Evolutionary conservation across 2,888 invertebrate genomes (phyloP).

Genomic region (Hipparchia sbordonii): DNA sequence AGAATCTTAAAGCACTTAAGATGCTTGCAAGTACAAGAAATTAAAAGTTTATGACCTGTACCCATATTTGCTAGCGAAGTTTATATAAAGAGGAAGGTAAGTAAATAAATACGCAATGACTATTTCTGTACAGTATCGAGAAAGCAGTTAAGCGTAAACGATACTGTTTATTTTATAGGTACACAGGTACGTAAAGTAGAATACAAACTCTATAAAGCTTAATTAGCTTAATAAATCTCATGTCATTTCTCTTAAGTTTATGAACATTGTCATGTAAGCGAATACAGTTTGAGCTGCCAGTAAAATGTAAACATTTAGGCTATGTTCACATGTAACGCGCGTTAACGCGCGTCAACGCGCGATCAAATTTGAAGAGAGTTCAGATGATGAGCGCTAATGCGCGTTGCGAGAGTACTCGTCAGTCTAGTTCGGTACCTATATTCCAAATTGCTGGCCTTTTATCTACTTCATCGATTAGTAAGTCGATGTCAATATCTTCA

Average conservation of each 20-base stretch:
- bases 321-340: too few relatives aligned
- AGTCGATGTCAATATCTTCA: too few relatives aligned
- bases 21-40: too few relatives aligned
- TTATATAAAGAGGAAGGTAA: not conserved
- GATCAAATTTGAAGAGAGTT: too few relatives aligned
- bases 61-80: not conserved
- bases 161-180: slow-evolving; percentile 14
- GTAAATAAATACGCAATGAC: not conserved
- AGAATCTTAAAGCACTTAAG: too few relatives aligned
- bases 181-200: slow-evolving; percentile 20
- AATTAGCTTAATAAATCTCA: slow-evolving; percentile 47
- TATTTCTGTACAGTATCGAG: not conserved
- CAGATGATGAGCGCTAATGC: too few relatives aligned
- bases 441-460: too few relatives aligned
- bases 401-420: too few relatives aligned
- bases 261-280: slow-evolving; percentile 60
- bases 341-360: too few relatives aligned
- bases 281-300: slow-evolving; percentile 49
- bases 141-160: slow-evolving; percentile 15
- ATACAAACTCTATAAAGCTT: slow-evolving; percentile 41
- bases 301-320: slow-evolving; percentile 53
- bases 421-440: too few relatives aligned
- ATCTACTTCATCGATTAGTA: too few relatives aligned
- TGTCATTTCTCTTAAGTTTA: slow-evolving; percentile 65
- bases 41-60: too few relatives aligned